Percentiles rank a stretch among this genome's conserved stretches.
These are phyloP conservation scores for Pelagia noctiluca DNA, from an alignment of 30 jellyfish, hydroid and myxozoan species.

Conservation along the genomic window DNA sequence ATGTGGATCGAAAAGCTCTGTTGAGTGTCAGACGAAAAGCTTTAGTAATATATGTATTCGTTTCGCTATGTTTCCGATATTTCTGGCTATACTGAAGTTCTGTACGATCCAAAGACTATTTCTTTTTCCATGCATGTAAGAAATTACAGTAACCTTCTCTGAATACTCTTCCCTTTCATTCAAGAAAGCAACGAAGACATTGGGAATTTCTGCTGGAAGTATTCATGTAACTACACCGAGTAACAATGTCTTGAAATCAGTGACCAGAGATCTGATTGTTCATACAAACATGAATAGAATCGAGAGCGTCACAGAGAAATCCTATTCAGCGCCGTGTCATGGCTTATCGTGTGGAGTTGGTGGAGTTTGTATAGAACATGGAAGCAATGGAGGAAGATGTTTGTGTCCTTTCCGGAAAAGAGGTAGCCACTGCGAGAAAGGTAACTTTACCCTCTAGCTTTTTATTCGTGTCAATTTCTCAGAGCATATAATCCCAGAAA, in stretches of 20 bases:
- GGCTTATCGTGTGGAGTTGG: constrained; percentile 43
- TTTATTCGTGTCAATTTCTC: background rate
- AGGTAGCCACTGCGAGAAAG: constrained; percentile 63
- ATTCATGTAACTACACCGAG: background rate
- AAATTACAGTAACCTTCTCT: too few species aligned
- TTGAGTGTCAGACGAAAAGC: too few species aligned
- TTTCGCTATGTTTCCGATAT: too few species aligned
- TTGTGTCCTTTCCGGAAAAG: constrained; percentile 64
- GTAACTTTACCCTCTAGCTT: background rate
- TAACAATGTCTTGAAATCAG: background rate
- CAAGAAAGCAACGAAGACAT: too few species aligned
- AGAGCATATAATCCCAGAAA: too few species aligned
- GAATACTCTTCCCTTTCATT: too few species aligned
- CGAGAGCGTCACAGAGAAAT: constrained; percentile 28
- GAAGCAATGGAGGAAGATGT: constrained; percentile 44
- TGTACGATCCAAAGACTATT: too few species aligned
- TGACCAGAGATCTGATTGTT: background rate
- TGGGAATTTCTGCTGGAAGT: too few species aligned
- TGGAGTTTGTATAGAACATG: constrained; percentile 24
- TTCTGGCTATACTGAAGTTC: too few species aligned
- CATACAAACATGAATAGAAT: background rate
- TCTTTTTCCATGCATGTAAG: too few species aligned
- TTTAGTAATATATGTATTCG: too few species aligned
- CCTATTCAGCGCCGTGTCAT: background rate
- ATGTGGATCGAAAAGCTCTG: too few species aligned